Conservation (phyloP, 1,140 invertebrate species). For the Nymphalis io region DNA sequence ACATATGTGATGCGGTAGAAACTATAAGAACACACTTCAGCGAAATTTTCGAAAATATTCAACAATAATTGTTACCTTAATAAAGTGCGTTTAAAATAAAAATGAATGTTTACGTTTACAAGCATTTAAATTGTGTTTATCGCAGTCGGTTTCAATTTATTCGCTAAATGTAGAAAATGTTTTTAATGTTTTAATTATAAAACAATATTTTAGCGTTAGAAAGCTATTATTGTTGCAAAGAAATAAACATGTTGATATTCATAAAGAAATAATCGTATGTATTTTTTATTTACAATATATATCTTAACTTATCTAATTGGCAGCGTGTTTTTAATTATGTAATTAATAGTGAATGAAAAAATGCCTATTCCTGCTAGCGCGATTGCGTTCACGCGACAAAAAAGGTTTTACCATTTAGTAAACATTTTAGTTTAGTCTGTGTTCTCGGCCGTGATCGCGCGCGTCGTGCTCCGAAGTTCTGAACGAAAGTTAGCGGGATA, state of each 20-base stretch:
- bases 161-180: not conserved
- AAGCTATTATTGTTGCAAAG: too few relatives aligned
- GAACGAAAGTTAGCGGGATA: not conserved
- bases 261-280: too few relatives aligned
- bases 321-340: constrained; percentile 1
- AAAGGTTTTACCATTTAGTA: constrained; percentile 6
- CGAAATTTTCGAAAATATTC: not conserved
- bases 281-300: not conserved
- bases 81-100: constrained; percentile 6
- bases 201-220: too few relatives aligned
- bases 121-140: constrained; percentile 5
- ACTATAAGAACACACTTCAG: too few relatives aligned
- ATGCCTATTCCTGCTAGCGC: constrained; percentile 7
- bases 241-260: too few relatives aligned
- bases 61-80: not conserved
- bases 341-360: constrained; percentile 19
- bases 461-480: constrained; percentile 1
- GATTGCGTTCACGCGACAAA: constrained; percentile 13
- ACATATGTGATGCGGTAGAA: too few relatives aligned
- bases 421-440: constrained; percentile 17
- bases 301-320: not conserved
- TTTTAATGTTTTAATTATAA: too few relatives aligned
- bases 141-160: constrained; percentile 2
- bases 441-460: not conserved
- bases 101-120: constrained; percentile 5